These are phyloP conservation scores for Heliconius sara DNA, from an alignment of 2,888 invertebrate genomes.

Conservation along the genomic window DNA sequence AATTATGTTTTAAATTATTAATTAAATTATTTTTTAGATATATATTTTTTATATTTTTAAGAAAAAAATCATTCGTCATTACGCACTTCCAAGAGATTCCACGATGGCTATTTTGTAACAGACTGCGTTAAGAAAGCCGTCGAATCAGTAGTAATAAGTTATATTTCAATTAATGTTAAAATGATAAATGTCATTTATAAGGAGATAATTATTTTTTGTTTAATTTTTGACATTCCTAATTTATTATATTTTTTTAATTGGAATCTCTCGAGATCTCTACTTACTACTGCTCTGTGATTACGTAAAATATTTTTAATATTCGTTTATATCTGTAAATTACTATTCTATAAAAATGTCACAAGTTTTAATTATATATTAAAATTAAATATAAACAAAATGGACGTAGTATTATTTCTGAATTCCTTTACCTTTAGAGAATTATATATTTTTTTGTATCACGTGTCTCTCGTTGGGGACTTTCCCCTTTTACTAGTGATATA, in stretches of 20 bases:
- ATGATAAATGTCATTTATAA: slow-evolving; percentile 17
- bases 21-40: background rate
- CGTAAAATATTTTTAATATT: slow-evolving; percentile 27
- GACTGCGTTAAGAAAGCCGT: background rate
- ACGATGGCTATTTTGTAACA: slow-evolving; percentile 21
- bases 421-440: background rate
- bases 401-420: background rate
- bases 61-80: slow-evolving; percentile 3
- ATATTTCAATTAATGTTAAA: slow-evolving; percentile 11
- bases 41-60: background rate
- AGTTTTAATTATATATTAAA: slow-evolving; percentile 29
- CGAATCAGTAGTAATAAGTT: slow-evolving; percentile 3
- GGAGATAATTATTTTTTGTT: slow-evolving; percentile 15
- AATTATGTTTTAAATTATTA: background rate
- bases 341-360: slow-evolving; percentile 32
- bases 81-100: slow-evolving; percentile 7
- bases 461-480: no score
- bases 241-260: slow-evolving; percentile 19
- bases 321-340: slow-evolving; percentile 26
- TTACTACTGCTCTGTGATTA: slow-evolving; percentile 45
- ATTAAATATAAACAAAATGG: slow-evolving; percentile 16
- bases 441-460: background rate
- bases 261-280: slow-evolving; percentile 37
- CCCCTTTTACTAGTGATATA: background rate
- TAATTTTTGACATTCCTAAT: slow-evolving; percentile 28